phyloP scores from a whole-genome alignment of 2,888 invertebrate species.

The Cetonia aurata region DNA sequence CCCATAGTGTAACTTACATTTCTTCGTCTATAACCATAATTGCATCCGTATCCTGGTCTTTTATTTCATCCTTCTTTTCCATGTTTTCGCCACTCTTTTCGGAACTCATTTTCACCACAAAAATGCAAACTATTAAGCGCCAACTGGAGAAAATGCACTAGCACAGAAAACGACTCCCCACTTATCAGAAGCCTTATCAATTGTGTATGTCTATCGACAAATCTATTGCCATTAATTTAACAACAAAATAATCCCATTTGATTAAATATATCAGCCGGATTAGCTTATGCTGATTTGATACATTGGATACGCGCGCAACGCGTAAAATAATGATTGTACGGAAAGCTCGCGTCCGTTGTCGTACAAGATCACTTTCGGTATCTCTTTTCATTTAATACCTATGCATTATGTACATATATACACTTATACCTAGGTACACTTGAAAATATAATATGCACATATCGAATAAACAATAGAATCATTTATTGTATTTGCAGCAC shows the following conservation, averaged over 20 bases:
- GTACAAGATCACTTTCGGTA: conserved; percentile 30
- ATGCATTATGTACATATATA: conserved; percentile 23
- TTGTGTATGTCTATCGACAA: conserved; percentile 19
- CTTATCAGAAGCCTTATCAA: conserved; percentile 32
- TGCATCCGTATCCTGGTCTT: conserved; percentile 29
- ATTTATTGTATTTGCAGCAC: conserved; percentile 14
- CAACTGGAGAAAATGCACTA: conserved; percentile 5
- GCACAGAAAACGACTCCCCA: conserved; percentile 2
- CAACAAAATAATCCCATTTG: conserved; percentile 25
- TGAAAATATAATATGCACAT: conserved; percentile 18
- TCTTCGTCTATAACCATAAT: conserved; percentile 45
- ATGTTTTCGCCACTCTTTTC: conserved; percentile 12
- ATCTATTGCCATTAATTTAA: conserved; percentile 28
- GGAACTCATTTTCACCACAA: not conserved
- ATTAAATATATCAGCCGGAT: conserved; percentile 15
- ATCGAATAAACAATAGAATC: conserved; percentile 22
- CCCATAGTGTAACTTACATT: conserved; percentile 40
- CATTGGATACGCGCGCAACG: not conserved
- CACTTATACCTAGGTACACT: not conserved
- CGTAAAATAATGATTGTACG: conserved; percentile 30
- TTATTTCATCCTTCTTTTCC: conserved; percentile 6
- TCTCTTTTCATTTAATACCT: conserved; percentile 34
- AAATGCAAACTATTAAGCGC: not conserved
- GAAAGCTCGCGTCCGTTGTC: conserved; percentile 14
- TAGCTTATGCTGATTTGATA: not conserved